Evolutionary conservation across 2,797 vertebrate genomes (phyloP), one percentile per base, ranked within the genome.

Genomic region (Craterocephalus amniculus): DNA sequence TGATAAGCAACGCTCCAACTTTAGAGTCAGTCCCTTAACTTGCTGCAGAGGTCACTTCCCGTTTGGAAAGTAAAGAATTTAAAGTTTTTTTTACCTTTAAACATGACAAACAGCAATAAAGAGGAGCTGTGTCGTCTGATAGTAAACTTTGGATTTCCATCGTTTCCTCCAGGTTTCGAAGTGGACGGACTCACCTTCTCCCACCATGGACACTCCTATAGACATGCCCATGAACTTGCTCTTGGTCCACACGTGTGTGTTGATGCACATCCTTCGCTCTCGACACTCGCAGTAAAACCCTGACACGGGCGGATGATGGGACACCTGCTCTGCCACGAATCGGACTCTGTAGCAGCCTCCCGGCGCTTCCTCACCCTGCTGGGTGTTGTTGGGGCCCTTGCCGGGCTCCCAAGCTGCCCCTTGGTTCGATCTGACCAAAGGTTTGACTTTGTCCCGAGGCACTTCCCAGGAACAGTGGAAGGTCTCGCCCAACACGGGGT

Each of bases 141-240:
- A 18, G 16, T 1, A 1, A 64, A 24, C 16, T 26, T 26, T 31
- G 4, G 18, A 10, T 49, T 49, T 52, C 31, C 45, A 52, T 2
- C 40, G 35, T 62, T 26, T 43, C 32, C 22, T n/a, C 14, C 3
- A 31, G 6, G 10, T 3, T 24, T 27, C 4, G 0, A 31, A 63
- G 35, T 62, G 29, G 0, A 36, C 18, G 4, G 32, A 40, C 91
- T 80, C 74, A 93, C 97, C 97, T 95, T 98, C 97, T 63, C 97
- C 97, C 36, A 97, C 93, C 96, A 98, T 97, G 61, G 96, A 97
- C 88, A 98, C 97, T 45, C 97, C 97, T 87, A 98, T 94, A 4
- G 97, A 98, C 97, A 98, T 98, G 68, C 97, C 97, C 96, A 98
- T 95, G 90, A 98, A 98, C 93, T 98, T 98, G 96, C 97, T 98